Evolutionary conservation across 2,888 invertebrate genomes (phyloP).

Genomic region (Hermaeophaga mercurialis): DNA sequence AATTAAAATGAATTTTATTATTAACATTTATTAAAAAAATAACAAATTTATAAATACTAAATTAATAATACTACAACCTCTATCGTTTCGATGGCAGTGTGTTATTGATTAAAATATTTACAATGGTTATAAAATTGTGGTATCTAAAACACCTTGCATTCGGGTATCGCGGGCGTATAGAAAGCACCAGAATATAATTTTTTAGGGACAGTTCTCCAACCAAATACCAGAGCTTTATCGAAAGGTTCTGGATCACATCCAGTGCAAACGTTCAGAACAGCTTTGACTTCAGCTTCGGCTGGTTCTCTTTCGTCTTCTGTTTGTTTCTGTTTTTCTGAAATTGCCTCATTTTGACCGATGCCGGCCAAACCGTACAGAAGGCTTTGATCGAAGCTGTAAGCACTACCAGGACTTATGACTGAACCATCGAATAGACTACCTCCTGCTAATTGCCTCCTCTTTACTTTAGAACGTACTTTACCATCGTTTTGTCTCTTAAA

Average conservation of each 20-base stretch:
- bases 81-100: slow-evolving; percentile 16
- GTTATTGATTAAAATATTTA: slow-evolving; percentile 10
- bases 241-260: slow-evolving; percentile 80
- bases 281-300: slow-evolving; percentile 81
- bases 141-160: slow-evolving; percentile 58
- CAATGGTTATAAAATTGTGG: slow-evolving; percentile 3
- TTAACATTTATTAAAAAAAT: slow-evolving; percentile 30
- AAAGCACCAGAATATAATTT: slow-evolving; percentile 75
- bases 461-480: slow-evolving; percentile 53
- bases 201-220: slow-evolving; percentile 76
- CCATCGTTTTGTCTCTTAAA: slow-evolving; percentile 57
- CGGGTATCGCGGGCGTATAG: slow-evolving; percentile 69
- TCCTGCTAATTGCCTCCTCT: slow-evolving; percentile 69
- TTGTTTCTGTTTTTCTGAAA: slow-evolving; percentile 65
- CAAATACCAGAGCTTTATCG: slow-evolving; percentile 76
- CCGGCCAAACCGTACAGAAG: slow-evolving; percentile 70
- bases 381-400: slow-evolving; percentile 58
- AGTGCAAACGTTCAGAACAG: slow-evolving; percentile 78
- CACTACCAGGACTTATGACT: slow-evolving; percentile 57
- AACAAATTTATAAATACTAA: slow-evolving; percentile 38
- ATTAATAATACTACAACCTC: slow-evolving; percentile 26
- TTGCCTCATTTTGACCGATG: slow-evolving; percentile 68
- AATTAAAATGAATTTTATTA: no score
- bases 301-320: slow-evolving; percentile 76
- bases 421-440: slow-evolving; percentile 70